Evolutionary conservation across 92 coral and sea anemone genomes (phyloP).

Genomic region (Heliopora coerulea): DNA sequence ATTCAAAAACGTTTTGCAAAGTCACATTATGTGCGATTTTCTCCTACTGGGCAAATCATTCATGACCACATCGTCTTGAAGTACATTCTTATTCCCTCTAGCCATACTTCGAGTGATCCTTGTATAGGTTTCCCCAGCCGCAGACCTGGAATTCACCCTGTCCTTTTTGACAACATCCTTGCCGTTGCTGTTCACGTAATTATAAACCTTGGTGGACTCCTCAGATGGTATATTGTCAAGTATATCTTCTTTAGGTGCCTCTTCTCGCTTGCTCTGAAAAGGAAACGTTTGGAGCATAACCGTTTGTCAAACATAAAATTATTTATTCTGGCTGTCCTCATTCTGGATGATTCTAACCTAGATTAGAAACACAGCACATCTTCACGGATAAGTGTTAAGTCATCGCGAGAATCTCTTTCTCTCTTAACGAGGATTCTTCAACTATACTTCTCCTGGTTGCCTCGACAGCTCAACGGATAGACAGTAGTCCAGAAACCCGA

Average conservation of each 20-base stretch:
- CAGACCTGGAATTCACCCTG: slow-evolving; percentile 9
- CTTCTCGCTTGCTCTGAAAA: no score
- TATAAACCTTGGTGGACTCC: slow-evolving; percentile 74
- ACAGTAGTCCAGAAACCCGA: no score
- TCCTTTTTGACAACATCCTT: slow-evolving; percentile 47
- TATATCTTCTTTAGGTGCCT: slow-evolving; percentile 39
- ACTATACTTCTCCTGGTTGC: no score
- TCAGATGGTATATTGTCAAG: slow-evolving; percentile 87
- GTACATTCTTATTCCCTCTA: not conserved
- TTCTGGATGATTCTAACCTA: no score
- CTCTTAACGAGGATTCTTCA: no score
- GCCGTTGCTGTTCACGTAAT: slow-evolving; percentile 79
- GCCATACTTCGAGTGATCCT: slow-evolving; percentile 45
- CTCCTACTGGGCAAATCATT: not conserved
- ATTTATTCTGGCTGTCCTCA: no score
- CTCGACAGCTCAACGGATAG: no score
- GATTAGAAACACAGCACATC: no score
- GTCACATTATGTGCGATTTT: not conserved
- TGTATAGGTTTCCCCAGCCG: not conserved
- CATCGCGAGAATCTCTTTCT: no score
- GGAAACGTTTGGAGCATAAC: no score
- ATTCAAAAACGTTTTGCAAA: not conserved
- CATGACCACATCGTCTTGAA: not conserved
- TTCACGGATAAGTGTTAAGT: no score
- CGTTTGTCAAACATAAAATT: no score